Evolutionary conservation across 1,140 invertebrate genomes (phyloP).

Genomic region (Pseudoatta argentina): DNA sequence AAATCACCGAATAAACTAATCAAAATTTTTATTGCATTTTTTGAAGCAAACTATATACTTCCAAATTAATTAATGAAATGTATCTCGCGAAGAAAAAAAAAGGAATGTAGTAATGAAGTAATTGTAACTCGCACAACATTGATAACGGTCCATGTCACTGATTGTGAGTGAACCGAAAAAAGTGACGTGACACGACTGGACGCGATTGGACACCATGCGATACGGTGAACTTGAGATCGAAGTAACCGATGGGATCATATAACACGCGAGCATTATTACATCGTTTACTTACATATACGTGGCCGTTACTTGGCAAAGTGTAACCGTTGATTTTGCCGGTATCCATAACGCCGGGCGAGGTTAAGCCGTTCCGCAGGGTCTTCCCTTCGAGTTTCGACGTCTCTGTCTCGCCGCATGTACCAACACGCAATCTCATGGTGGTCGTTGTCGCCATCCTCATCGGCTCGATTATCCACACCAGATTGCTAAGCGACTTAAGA

Average conservation of each 20-base stretch:
- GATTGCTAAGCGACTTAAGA: not conserved
- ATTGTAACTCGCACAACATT: not conserved
- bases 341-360: conserved; percentile 58
- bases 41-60: not conserved
- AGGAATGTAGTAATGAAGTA: not conserved
- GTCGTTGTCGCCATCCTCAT: conserved; percentile 18
- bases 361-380: conserved; percentile 63
- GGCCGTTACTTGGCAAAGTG: conserved; percentile 68
- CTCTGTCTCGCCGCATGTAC: not conserved
- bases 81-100: not conserved
- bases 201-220: not conserved
- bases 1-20: not conserved
- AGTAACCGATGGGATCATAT: too few species aligned
- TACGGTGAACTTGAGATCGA: not conserved
- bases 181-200: not conserved
- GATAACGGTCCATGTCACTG: not conserved
- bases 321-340: conserved; percentile 75
- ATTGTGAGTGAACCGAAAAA: not conserved
- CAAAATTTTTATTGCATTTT: not conserved
- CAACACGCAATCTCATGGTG: conserved; percentile 47
- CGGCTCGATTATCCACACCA: not conserved
- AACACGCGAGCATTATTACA: not conserved
- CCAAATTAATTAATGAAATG: not conserved
- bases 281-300: conserved; percentile 60
- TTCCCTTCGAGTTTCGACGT: not conserved